Evolutionary conservation across 2,888 invertebrate genomes (phyloP), one percentile per base, ranked within the genome.

Genomic region (Chaetoderma sp.): DNA sequence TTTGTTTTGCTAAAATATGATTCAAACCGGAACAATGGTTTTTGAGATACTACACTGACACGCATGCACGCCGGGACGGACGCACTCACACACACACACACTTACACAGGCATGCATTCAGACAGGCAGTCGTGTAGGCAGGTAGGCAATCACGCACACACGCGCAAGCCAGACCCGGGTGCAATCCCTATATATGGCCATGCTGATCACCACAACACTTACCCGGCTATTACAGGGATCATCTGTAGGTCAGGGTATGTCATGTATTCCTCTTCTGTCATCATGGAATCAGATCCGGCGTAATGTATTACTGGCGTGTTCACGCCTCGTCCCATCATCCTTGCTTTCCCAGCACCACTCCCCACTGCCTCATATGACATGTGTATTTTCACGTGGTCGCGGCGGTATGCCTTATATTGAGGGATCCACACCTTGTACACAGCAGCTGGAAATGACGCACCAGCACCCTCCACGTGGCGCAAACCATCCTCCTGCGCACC

Each of bases 151-250:
- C 21, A 49, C 49, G 3, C 25, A 49, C 21, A 49, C 47, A 47
- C 4, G 25, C 4, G 1, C 21, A 47, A 13, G 25, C 25, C 28
- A 50, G 25, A 50, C 28, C 25, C 28, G 25, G 1, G 25, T 8
- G 25, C 8, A 28, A n/a, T 50, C 8, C 28, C 27, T 50, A 28
- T 50, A 28, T 50, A 23, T 50, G 25, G 6, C n/a, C n/a, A n/a
- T n/a, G n/a, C n/a, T n/a, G n/a, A n/a, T n/a, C n/a, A n/a, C n/a
- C n/a, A n/a, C n/a, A n/a, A n/a, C 25, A 68, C 76, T 65, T 73
- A 82, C 81, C 81, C 81, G 27, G 80, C 80, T 69, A 82, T 71
- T 0, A 78, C 77, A n/a, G 80, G 81, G 30, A 82, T 74, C 47
- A 75, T 71, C 25, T 63, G 58, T 0, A 80, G 67, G 56, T 81